Base-by-base conservation (phyloP, 53 echinoderm and acorn worm genomes). In the Actinopyga echinites region DNA sequence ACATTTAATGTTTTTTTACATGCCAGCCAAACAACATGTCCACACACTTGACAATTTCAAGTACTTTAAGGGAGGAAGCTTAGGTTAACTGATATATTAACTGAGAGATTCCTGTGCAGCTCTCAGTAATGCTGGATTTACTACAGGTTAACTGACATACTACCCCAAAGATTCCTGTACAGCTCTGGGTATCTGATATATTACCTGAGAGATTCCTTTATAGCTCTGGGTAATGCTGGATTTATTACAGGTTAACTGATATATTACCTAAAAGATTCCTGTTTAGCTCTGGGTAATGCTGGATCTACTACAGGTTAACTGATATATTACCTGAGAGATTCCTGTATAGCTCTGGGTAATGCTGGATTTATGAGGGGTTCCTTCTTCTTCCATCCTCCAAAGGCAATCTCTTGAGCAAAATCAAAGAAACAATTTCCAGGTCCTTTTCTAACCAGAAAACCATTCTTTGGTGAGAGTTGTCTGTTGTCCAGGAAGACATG, bases 351-450 rank as follows among this genome's bases (percentile, higher is more conserved):
- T 71, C 87, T 91, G 45, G 73, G 83, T 0, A 79, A 77, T 28
- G 69, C 26, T 25, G 55, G 40, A 38, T 62, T 52, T 20, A 43
- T 54, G 19, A 78, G 26, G 22, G 75, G 83, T 60, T 85, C 84
- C 73, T 29, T 71, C 28, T 29, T 77, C 43, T 80, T 82, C 53
- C 53, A 49, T 38, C 56, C 74, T 30, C 83, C 64, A 58, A 96
- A 96, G 89, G 57, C 83, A 60, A 96, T 85, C 82, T 96, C 96
- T 78, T 96, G 96, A 23, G 96, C 96, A 71, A 88, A 96, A 61
- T 96, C 96, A 86, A 93, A 96, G 83, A 87, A 83, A 68, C 93
- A 93, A 77, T 79, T 90, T 9, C 96, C 96, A 6, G 96, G 93
- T 0, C 96, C 96, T 68, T 96, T 95, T 20, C 96, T 79, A 80